Evolutionary conservation across 2,797 vertebrate genomes (phyloP).

Genomic region (Zalophus californianus): DNA sequence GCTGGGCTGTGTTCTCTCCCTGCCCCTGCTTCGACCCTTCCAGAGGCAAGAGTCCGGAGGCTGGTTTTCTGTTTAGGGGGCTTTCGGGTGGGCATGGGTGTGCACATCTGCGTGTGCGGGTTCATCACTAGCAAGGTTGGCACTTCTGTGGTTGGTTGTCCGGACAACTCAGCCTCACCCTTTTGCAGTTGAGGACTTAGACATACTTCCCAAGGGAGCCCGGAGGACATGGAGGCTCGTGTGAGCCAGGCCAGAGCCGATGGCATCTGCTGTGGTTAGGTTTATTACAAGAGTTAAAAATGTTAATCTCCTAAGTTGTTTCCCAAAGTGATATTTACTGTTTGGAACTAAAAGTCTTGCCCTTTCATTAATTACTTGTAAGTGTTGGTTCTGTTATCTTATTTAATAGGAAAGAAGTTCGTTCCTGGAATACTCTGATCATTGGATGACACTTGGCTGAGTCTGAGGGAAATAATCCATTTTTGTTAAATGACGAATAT

Average conservation of each 20-base stretch:
- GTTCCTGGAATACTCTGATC: not conserved
- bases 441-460: not conserved
- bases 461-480: not conserved
- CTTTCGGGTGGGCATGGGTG: not conserved
- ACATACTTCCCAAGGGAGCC: not conserved
- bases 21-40: not conserved
- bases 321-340: not conserved
- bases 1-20: not conserved
- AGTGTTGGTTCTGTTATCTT: not conserved
- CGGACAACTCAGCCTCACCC: not conserved
- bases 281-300: not conserved
- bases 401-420: not conserved
- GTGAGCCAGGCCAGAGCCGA: not conserved
- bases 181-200: not conserved
- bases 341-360: not conserved
- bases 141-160: accelerated
- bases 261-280: too few species aligned
- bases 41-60: accelerated
- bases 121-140: not conserved
- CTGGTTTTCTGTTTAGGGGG: not conserved
- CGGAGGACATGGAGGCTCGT: accelerated
- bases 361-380: too few species aligned
- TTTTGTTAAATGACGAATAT: not conserved
- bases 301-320: not conserved
- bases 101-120: too few species aligned